A percentile compares a stretch with the other conserved stretches of the same genome.
Conservation (phyloP, 2,797 vertebrate genomes). For the Hyperoplus lanceolatus region DNA sequence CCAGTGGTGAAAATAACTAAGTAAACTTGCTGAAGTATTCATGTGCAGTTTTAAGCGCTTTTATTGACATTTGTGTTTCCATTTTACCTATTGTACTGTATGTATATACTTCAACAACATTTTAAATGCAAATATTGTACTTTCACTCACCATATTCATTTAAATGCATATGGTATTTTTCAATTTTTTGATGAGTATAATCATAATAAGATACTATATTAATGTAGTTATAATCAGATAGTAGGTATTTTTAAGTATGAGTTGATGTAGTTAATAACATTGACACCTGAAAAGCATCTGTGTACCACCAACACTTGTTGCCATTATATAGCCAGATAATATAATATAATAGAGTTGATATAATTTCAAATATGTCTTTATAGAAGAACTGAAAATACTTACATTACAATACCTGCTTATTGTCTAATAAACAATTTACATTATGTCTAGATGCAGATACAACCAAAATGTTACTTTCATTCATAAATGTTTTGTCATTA, state of each 20-base stretch:
- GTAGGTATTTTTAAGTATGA: neutral
- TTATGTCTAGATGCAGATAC: neutral
- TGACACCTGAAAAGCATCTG: neutral
- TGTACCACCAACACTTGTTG: neutral
- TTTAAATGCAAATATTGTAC: neutral
- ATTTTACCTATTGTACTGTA: neutral
- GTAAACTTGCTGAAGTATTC: too few species aligned
- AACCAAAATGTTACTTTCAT: slow-evolving; percentile 21
- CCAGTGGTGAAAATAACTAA: too few species aligned
- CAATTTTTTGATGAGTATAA: neutral
- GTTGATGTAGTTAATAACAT: neutral
- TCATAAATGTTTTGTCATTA: slow-evolving; percentile 44
- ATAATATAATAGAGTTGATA: neutral
- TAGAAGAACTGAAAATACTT: neutral
- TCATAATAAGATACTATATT: neutral
- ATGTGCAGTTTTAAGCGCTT: too few species aligned
- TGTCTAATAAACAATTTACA: neutral
- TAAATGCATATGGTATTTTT: neutral
- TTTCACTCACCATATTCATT: too few species aligned
- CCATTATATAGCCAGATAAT: neutral
- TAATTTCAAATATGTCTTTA: neutral
- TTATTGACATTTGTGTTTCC: too few species aligned
- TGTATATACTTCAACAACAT: neutral
- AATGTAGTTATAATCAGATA: neutral
- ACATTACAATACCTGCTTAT: neutral